These are phyloP conservation scores for Chouioia cunea DNA, from an alignment of 2,888 invertebrate species.

Conservation along the genomic window DNA sequence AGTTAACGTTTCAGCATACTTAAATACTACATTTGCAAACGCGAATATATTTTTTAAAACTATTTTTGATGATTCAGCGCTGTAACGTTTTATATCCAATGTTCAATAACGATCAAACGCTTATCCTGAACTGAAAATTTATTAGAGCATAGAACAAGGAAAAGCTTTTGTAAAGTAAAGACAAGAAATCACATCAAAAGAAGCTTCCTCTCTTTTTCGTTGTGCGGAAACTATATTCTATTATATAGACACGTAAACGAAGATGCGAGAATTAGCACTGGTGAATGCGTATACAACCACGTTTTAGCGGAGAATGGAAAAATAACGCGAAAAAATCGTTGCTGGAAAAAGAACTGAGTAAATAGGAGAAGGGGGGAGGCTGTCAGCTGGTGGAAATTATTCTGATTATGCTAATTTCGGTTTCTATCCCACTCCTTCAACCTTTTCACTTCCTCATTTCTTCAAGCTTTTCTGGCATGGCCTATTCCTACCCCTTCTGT, in stretches of 20 bases:
- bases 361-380: slow-evolving; percentile 66
- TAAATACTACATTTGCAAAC: no score
- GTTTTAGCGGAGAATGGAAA: slow-evolving; percentile 49
- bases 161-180: no score
- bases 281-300: background rate
- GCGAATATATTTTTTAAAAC: no score
- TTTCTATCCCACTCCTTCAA: slow-evolving; percentile 70
- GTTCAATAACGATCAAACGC: no score
- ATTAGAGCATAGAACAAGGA: no score
- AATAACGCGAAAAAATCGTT: slow-evolving; percentile 68
- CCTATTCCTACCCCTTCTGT: slow-evolving; percentile 60
- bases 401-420: slow-evolving; percentile 76
- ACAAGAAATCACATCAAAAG: no score
- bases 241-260: background rate
- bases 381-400: slow-evolving; percentile 76
- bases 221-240: slow-evolving; percentile 13
- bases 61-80: no score
- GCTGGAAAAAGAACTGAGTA: slow-evolving; percentile 69
- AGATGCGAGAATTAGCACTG: slow-evolving; percentile 31
- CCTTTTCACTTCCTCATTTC: slow-evolving; percentile 57
- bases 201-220: no score
- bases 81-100: no score
- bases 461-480: slow-evolving; percentile 3
- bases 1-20: no score
- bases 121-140: no score